Base-by-base conservation (phyloP, 2,888 invertebrate species). In the Onthophagus sagittarius region DNA sequence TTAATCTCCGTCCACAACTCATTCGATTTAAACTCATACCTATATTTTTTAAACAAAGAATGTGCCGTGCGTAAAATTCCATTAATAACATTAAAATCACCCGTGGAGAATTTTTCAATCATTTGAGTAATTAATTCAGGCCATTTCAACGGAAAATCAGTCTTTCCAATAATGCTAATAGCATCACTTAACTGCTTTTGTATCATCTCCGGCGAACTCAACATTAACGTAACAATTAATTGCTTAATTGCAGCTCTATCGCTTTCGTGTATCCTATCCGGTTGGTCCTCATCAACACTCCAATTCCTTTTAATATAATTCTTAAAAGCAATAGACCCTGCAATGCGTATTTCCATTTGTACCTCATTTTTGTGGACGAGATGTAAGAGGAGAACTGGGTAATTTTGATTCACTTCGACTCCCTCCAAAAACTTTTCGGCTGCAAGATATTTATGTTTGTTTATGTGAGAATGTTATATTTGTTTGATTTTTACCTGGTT, bases 131-230 rank as follows among this genome's bases (percentile, higher is more conserved):
- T 93, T 0, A 99, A 89, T 77, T 93, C 92, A 0, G 96, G 97
- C 99, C 99, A 99, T 83, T 97, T 95, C 76, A 93, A 91, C 0
- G 99, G 99, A 83, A 99, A 99, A 87, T 99, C 99, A 79, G 94
- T 92, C 82, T 94, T 93, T n/a, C 98, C 98, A 75, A 99, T 98
- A 31, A 97, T 95, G 78, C 96, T 95, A 63, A 99, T 94, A 0
- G 97, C 97, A 87, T 98, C 98, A 80, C 97, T 97, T 69, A 97
- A 88, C 85, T 99, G 98, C 80, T 95, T 93, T 84, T 99, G 98
- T 75, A 98, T 92, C 0, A 93, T 89, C 81, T 94, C 93, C 0
- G 97, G 96, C 32, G 96, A 95, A 80, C 93, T 93, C 75, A 99
- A 87, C 98, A 99, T 99, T 32, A 98, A 86, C 39, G 94, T 92